These are phyloP conservation scores for Notamacropus eugenii DNA, from an alignment of 2,797 vertebrate species.

Conservation along the genomic window DNA sequence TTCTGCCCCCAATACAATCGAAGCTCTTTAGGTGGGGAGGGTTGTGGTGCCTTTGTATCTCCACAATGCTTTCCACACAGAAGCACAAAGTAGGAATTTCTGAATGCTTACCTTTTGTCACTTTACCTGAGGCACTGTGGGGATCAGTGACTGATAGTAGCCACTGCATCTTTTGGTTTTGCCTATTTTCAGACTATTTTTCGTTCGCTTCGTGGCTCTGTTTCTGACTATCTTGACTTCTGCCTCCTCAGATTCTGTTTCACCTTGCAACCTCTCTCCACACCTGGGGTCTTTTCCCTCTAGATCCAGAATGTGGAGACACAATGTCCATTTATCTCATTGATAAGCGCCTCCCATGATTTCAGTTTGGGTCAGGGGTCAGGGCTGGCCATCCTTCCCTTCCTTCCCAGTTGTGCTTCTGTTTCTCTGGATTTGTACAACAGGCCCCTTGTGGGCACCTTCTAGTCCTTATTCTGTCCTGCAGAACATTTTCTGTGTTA, in stretches of 20 bases:
- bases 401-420: background rate
- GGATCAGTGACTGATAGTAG: background rate
- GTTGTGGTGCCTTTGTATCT: background rate
- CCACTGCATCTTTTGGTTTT: background rate
- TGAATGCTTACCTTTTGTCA: background rate
- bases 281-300: background rate
- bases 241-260: background rate
- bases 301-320: background rate
- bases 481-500: background rate
- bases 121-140: background rate
- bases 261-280: background rate
- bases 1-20: background rate
- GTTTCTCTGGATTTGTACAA: background rate
- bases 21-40: background rate
- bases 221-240: background rate
- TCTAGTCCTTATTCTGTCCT: background rate
- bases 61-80: background rate
- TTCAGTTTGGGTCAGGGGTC: background rate
- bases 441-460: background rate
- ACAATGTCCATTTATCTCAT: background rate
- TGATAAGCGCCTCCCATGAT: background rate
- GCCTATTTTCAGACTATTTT: background rate
- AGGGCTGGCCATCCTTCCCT: background rate
- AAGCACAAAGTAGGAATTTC: background rate
- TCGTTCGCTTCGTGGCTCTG: background rate